Evolutionary conservation across 2,888 invertebrate genomes (phyloP).

Genomic region (Helicoverpa assulta): DNA sequence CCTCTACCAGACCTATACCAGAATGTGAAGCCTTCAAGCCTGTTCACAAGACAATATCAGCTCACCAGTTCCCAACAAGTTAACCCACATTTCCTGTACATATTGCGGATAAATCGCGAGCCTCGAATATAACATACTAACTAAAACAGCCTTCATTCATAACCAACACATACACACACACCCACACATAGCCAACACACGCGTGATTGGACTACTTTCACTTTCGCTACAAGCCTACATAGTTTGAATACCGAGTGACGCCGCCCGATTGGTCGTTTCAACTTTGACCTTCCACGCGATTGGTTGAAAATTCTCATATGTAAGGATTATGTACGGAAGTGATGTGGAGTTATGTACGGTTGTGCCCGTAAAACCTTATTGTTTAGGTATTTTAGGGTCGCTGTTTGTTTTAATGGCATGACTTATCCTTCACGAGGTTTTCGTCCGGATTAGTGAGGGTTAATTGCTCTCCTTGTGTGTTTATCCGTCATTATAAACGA

Average conservation of each 20-base stretch:
- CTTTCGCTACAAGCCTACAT: conserved; percentile 87
- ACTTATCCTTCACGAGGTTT: conserved; percentile 48
- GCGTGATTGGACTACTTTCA: conserved; percentile 85
- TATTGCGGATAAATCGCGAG: conserved; percentile 55
- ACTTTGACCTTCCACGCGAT: conserved; percentile 72
- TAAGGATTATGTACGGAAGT: conserved; percentile 64
- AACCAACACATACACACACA: conserved; percentile 71
- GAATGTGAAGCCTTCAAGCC: neutral
- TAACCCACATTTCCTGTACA: conserved; percentile 54
- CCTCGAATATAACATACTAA: conserved; percentile 60
- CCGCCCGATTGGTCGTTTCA: conserved; percentile 77
- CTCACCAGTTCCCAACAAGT: conserved; percentile 10
- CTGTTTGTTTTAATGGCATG: conserved; percentile 57
- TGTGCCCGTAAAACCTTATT: conserved; percentile 61
- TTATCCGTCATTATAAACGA: conserved; percentile 3
- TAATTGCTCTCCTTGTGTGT: conserved; percentile 38
- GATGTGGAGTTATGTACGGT: conserved; percentile 59
- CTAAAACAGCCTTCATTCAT: conserved; percentile 74
- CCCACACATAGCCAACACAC: conserved; percentile 72
- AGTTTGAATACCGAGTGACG: conserved; percentile 82
- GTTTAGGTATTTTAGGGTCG: conserved; percentile 66
- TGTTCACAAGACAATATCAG: neutral
- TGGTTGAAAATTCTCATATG: conserved; percentile 81
- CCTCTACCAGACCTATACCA: neutral
- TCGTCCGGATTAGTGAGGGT: conserved; percentile 35